These are phyloP conservation scores for Ophioderma brevispina DNA, from an alignment of 35 echinoderm and acorn worm species.

Conservation along the genomic window DNA sequence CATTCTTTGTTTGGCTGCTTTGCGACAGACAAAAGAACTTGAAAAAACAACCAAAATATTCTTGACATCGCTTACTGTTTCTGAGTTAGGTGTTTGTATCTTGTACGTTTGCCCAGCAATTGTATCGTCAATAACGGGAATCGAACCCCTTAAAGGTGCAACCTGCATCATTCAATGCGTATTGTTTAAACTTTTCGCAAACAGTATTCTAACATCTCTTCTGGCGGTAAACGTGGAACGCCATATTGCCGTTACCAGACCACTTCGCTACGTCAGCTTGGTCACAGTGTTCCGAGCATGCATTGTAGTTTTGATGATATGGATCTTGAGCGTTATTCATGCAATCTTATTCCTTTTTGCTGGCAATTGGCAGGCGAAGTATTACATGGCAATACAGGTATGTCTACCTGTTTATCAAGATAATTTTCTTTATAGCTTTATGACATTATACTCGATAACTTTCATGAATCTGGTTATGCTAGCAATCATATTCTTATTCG, in stretches of 20 bases:
- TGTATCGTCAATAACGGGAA: background rate
- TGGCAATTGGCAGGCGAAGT: too few relatives aligned
- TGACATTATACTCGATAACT: too few relatives aligned
- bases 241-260: background rate
- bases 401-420: too few relatives aligned
- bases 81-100: background rate
- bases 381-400: too few relatives aligned
- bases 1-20: background rate
- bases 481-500: too few relatives aligned
- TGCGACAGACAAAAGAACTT: background rate
- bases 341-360: too few relatives aligned
- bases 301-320: too few relatives aligned
- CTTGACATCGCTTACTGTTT: background rate
- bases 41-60: background rate
- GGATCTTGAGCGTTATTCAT: too few relatives aligned
- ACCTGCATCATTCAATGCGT: background rate
- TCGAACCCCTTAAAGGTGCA: background rate
- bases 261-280: background rate
- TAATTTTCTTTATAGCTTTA: too few relatives aligned
- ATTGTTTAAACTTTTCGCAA: background rate
- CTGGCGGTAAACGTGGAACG: background rate
- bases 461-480: too few relatives aligned
- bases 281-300: too few relatives aligned
- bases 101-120: background rate
- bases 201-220: background rate